Conservation (phyloP, 1,140 invertebrate genomes). For the Thrips palmi region DNA sequence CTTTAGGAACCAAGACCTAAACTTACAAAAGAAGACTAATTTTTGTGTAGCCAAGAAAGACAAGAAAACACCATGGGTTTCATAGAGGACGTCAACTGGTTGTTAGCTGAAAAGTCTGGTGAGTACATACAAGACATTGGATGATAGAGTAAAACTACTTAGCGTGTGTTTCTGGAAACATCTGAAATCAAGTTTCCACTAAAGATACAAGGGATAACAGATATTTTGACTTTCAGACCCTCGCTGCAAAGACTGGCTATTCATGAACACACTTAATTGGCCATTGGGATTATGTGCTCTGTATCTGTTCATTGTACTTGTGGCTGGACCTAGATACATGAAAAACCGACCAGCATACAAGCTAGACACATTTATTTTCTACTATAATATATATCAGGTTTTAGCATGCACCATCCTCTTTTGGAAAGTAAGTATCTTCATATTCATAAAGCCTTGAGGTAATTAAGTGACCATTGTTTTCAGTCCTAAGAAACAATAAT, state of each 20-base stretch:
- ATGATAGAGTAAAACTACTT: too few species aligned
- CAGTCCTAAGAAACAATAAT: not conserved
- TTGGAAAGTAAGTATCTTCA: constrained; percentile 21
- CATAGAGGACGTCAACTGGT: too few species aligned
- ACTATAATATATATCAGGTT: constrained; percentile 34
- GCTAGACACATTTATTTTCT: constrained; percentile 16
- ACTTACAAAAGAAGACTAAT: too few species aligned
- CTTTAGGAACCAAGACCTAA: too few species aligned
- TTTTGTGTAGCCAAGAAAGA: too few species aligned
- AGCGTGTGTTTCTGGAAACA: not conserved
- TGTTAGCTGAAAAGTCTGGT: too few species aligned
- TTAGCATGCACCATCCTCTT: constrained; percentile 28
- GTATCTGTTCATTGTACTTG: constrained; percentile 47
- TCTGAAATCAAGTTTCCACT: constrained; percentile 11
- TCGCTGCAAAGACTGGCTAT: constrained; percentile 35
- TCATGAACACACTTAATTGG: constrained; percentile 36
- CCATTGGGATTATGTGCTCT: constrained; percentile 33
- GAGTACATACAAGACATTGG: too few species aligned
- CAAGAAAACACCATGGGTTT: too few species aligned
- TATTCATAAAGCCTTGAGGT: constrained; percentile 5
- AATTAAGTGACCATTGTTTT: not conserved
- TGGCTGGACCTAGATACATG: constrained; percentile 49
- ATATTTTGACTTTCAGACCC: constrained; percentile 32
- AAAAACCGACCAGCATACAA: constrained; percentile 20
- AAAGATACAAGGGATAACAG: too few species aligned